phyloP scores from a whole-genome alignment of 2,797 vertebrate species.

The Epinephelus coioides region DNA sequence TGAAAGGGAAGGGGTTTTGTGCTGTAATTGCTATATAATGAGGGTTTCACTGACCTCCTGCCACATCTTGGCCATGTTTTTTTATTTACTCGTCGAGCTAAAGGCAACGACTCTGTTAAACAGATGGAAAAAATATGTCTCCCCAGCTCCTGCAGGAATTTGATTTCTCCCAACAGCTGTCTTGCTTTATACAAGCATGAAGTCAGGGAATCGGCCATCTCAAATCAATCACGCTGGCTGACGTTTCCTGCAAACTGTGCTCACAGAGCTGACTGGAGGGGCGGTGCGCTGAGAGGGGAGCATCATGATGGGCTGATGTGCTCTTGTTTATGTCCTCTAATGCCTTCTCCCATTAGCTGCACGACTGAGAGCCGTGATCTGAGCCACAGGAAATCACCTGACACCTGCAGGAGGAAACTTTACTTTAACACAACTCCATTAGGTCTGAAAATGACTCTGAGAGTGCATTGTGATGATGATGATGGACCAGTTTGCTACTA shows the following conservation, averaged over 20 bases:
- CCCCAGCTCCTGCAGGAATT: conserved; percentile 89
- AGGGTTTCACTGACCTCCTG: conserved; percentile 87
- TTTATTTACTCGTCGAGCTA: conserved; percentile 90
- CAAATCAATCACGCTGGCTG: conserved; percentile 89
- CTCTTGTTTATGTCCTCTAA: conserved; percentile 92
- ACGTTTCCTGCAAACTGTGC: conserved; percentile 92
- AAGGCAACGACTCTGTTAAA: conserved; percentile 88
- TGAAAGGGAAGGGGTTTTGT: conserved; percentile 79
- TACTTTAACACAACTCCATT: conserved; percentile 75
- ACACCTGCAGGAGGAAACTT: conserved; percentile 88
- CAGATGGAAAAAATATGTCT: conserved; percentile 92
- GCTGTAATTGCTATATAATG: conserved; percentile 92
- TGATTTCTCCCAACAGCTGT: conserved; percentile 93
- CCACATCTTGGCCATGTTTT: conserved; percentile 88
- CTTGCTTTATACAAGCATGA: conserved; percentile 92
- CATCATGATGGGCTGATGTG: conserved; percentile 89
- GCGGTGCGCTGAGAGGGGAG: conserved; percentile 78
- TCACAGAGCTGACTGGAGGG: conserved; percentile 76
- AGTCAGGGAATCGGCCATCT: conserved; percentile 89
- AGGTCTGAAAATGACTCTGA: conserved; percentile 30
- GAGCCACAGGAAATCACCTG: conserved; percentile 89
- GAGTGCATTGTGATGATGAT: conserved; percentile 20
- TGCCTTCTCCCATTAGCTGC: conserved; percentile 86
- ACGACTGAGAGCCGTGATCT: conserved; percentile 85
- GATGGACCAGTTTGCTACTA: conserved; percentile 7